Evolutionary conservation across 2,888 invertebrate species (phyloP).

Genomic region (Heliconius ismenius): DNA sequence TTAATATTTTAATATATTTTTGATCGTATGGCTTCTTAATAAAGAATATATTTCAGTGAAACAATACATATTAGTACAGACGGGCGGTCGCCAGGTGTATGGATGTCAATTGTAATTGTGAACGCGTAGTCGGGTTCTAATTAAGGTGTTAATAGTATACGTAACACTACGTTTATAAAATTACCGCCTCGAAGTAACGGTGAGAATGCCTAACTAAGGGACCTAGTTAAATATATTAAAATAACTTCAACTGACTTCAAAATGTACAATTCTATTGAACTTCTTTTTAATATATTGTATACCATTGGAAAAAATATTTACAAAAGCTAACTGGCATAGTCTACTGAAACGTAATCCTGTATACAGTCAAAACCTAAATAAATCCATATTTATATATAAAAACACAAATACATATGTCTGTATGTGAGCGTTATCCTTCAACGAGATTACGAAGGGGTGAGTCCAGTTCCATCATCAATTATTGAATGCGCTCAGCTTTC

Average conservation of each 20-base stretch:
- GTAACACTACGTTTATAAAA: constrained; percentile 41
- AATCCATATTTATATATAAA: constrained; percentile 9
- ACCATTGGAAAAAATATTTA: not conserved
- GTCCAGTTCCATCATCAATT: constrained; percentile 72
- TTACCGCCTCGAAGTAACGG: constrained; percentile 29
- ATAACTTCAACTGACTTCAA: constrained; percentile 1
- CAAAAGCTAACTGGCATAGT: not conserved
- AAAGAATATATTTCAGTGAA: constrained; percentile 33
- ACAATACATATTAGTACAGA: constrained; percentile 25
- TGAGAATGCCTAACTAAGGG: constrained; percentile 32
- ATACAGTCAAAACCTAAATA: constrained; percentile 1
- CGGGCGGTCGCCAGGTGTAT: constrained; percentile 40
- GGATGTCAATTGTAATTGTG: constrained; percentile 48
- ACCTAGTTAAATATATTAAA: constrained; percentile 27
- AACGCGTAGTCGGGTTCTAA: constrained; percentile 61
- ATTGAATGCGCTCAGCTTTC: constrained; percentile 70
- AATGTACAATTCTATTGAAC: not conserved
- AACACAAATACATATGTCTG: constrained; percentile 16
- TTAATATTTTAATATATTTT: constrained; percentile 51
- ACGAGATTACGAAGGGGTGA: constrained; percentile 72
- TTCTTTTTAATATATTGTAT: not conserved
- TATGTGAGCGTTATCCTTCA: constrained; percentile 44
- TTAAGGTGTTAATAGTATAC: constrained; percentile 61
- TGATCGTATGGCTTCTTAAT: constrained; percentile 33
- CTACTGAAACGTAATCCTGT: not conserved